Conservation (phyloP, 2,888 invertebrate species). For the Dorcus parallelipipedus region DNA sequence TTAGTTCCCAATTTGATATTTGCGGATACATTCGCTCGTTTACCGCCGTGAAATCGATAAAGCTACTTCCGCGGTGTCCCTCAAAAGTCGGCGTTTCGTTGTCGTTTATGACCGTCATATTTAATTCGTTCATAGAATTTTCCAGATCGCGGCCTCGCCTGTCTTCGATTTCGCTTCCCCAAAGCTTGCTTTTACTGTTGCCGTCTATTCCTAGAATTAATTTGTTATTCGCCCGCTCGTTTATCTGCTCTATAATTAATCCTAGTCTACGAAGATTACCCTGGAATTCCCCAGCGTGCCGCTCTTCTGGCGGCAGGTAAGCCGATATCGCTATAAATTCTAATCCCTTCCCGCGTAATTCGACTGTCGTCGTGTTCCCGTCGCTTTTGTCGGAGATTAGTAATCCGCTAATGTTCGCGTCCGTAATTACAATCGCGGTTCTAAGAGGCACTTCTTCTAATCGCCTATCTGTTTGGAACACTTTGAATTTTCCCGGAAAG, state of each 20-base stretch:
- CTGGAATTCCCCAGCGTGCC: neutral
- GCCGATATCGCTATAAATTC: neutral
- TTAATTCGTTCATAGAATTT: neutral
- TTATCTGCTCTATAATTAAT: too few relatives aligned
- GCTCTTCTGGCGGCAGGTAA: neutral
- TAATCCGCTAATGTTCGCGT: neutral
- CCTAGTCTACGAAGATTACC: neutral
- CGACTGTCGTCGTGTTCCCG: neutral
- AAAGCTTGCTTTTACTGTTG: neutral
- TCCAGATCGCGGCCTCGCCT: neutral
- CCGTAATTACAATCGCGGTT: neutral
- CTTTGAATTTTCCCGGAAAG: too few relatives aligned
- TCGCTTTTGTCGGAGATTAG: neutral
- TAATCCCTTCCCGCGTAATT: neutral
- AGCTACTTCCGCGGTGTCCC: neutral
- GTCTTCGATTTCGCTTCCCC: neutral
- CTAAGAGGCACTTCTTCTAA: neutral
- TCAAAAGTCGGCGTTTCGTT: neutral
- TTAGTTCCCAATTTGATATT: neutral
- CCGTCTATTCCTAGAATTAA: neutral
- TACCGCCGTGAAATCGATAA: neutral
- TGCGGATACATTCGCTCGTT: neutral
- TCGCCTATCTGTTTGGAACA: too few relatives aligned
- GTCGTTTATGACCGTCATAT: neutral
- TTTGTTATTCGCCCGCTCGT: too few relatives aligned